Evolutionary conservation across 2,888 invertebrate genomes (phyloP).

Genomic region (Noctua comes): DNA sequence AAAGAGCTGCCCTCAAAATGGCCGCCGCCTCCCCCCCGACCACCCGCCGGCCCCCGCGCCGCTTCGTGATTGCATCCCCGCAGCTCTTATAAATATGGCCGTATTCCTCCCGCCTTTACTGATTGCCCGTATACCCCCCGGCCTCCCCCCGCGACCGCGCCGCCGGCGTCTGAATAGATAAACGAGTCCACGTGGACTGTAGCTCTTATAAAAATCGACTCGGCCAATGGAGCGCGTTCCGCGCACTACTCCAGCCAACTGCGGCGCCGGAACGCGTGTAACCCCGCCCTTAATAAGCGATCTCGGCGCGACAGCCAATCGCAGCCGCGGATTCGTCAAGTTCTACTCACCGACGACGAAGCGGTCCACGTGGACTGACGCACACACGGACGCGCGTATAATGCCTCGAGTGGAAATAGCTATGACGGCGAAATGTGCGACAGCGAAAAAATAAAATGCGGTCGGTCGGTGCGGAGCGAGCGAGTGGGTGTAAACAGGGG

Average conservation of each 20-base stretch:
- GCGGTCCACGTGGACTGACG: constrained; percentile 89
- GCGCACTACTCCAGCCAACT: constrained; percentile 78
- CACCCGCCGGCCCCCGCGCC: constrained; percentile 88
- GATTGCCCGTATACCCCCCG: constrained; percentile 91
- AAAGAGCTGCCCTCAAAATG: constrained; percentile 94
- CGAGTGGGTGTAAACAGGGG: constrained; percentile 90
- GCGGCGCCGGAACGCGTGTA: constrained; percentile 81
- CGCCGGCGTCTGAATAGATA: constrained; percentile 91
- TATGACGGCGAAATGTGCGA: constrained; percentile 91
- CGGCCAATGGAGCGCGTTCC: constrained; percentile 79
- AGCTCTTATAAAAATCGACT: constrained; percentile 90
- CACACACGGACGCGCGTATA: constrained; percentile 87
- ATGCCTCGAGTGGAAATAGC: constrained; percentile 91
- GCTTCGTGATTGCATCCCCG: constrained; percentile 91
- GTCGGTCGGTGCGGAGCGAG: constrained; percentile 88
- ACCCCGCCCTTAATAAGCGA: constrained; percentile 91
- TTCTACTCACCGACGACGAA: constrained; percentile 86
- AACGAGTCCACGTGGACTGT: constrained; percentile 91
- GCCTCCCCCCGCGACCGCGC: constrained; percentile 90
- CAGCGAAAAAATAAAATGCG: constrained; percentile 91
- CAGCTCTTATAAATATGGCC: constrained; percentile 91
- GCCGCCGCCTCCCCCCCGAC: constrained; percentile 91
- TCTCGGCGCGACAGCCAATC: constrained; percentile 83
- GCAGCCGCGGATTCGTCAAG: constrained; percentile 75
- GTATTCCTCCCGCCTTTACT: constrained; percentile 91